Percentiles rank a stretch among this genome's conserved stretches.
phyloP scores from a whole-genome alignment of 2,797 vertebrate species.

The Thripadectes ignobilis region DNA sequence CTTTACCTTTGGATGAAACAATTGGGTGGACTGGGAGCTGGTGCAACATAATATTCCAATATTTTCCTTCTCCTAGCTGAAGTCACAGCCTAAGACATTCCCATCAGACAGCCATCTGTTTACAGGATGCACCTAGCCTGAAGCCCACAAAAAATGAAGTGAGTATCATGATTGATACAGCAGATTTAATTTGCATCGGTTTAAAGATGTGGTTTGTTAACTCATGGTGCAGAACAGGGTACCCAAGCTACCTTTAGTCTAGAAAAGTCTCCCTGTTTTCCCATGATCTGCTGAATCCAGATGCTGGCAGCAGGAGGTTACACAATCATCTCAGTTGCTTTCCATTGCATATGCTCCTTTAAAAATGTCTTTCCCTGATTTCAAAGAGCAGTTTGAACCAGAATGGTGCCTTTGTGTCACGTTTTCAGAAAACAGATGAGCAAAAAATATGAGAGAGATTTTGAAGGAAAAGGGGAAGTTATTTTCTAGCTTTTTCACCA shows the following conservation, averaged over 20 bases:
- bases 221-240: accelerated
- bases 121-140: background rate
- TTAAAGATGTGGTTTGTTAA: background rate
- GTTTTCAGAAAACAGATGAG: background rate
- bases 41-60: background rate
- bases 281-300: background rate
- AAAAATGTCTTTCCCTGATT: background rate
- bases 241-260: background rate
- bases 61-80: background rate
- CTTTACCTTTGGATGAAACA: background rate
- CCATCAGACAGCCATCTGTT: background rate
- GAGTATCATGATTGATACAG: background rate
- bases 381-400: background rate
- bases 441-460: background rate
- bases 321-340: background rate
- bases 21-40: background rate
- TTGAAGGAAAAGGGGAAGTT: background rate
- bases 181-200: background rate
- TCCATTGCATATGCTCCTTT: background rate
- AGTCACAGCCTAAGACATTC: background rate
- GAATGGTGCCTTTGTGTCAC: background rate
- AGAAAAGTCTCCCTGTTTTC: background rate
- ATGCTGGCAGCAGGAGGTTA: background rate
- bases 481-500: background rate
- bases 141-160: background rate